phyloP scores from a whole-genome alignment of 2,113 vertebrate species.

The Esox niger region DNA sequence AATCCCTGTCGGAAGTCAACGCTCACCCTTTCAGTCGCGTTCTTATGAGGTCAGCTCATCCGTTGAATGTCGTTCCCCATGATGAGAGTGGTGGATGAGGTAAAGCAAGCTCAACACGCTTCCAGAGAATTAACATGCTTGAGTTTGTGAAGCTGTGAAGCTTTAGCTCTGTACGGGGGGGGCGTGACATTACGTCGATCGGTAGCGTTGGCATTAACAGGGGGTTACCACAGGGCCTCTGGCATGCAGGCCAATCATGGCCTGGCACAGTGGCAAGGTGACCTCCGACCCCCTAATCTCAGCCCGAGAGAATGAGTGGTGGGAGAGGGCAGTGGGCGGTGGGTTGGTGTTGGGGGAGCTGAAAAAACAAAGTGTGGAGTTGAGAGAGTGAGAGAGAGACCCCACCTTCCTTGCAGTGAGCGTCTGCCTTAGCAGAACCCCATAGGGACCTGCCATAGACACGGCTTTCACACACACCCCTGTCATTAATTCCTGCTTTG shows the following conservation, averaged over 20 bases:
- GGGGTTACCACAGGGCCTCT: slow-evolving; percentile 38
- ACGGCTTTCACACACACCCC: slow-evolving; percentile 45
- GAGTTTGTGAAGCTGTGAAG: slow-evolving; percentile 1
- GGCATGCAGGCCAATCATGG: slow-evolving; percentile 42
- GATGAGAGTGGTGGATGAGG: neutral
- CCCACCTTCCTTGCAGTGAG: slow-evolving; percentile 61
- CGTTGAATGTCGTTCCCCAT: neutral
- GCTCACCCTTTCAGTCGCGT: neutral
- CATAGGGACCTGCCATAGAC: slow-evolving; percentile 65
- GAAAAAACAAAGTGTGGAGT: neutral
- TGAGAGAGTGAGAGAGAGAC: slow-evolving; percentile 26
- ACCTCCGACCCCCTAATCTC: slow-evolving; percentile 30
- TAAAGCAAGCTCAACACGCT: neutral
- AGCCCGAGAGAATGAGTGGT: slow-evolving; percentile 11
- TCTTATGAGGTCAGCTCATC: neutral
- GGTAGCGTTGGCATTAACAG: slow-evolving; percentile 38
- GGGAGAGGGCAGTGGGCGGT: neutral
- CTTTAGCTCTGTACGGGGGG: neutral
- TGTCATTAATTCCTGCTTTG: slow-evolving; percentile 78
- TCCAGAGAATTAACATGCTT: neutral
- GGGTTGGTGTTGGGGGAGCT: neutral
- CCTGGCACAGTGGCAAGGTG: slow-evolving; percentile 32
- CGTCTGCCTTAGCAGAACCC: slow-evolving; percentile 69
- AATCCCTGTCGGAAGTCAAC: slow-evolving; percentile 2
- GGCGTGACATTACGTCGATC: slow-evolving; percentile 31